phyloP scores from a whole-genome alignment of 2,113 vertebrate species.

The Brachypodius melanocephalos region DNA sequence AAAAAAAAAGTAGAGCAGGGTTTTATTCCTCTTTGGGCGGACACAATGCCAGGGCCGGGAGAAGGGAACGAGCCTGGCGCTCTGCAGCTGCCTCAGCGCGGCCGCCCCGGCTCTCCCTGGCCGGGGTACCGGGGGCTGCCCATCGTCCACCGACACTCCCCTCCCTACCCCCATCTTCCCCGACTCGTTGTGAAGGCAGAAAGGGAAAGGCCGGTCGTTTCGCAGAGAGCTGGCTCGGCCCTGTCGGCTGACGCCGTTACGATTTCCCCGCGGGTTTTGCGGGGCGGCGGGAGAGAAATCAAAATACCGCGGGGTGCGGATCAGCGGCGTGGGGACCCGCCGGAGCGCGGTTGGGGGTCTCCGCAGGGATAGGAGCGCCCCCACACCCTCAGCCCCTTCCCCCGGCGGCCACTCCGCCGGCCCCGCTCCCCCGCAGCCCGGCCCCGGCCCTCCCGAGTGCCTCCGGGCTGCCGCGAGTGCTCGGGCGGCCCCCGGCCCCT shows the following conservation, averaged over 20 bases:
- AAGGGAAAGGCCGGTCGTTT: not conserved
- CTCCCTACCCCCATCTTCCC: not conserved
- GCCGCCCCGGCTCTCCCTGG: not conserved
- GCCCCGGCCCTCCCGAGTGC: not conserved
- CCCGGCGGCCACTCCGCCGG: too few relatives aligned
- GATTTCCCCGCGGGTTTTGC: not conserved
- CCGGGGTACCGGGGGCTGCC: not conserved
- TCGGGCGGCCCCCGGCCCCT: not conserved
- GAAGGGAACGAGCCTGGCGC: not conserved
- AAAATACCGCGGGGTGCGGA: not conserved
- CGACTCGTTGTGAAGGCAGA: not conserved
- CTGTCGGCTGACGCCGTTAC: not conserved
- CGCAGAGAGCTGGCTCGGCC: not conserved
- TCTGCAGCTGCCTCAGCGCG: too few relatives aligned
- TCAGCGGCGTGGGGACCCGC: accelerated
- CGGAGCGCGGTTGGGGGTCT: too few relatives aligned
- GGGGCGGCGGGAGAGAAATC: not conserved
- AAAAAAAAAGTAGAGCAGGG: not conserved
- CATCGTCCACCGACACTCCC: not conserved
- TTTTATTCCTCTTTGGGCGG: not conserved
- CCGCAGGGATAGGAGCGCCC: not conserved
- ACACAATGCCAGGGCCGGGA: not conserved
- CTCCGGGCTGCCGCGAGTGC: not conserved
- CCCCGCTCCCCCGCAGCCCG: not conserved
- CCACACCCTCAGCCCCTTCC: not conserved